Evolutionary conservation across 1,140 invertebrate genomes (phyloP), one percentile per base, ranked within the genome.

Genomic region (Calephelis nemesis): DNA sequence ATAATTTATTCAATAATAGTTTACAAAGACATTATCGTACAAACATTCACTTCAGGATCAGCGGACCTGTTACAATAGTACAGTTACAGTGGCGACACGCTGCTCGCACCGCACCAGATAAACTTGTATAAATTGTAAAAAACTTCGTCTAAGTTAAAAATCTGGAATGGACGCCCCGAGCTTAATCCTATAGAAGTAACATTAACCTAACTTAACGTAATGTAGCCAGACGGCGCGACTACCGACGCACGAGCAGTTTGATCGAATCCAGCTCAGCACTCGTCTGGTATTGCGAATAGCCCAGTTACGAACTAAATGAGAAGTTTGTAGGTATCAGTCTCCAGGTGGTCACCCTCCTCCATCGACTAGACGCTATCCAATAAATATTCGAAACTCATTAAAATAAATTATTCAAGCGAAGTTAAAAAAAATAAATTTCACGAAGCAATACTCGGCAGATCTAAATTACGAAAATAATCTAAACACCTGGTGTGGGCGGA

Each of bases 1-100:
- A 91, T 91, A 91, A 87, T 91, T 89, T 91, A 91, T 91, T 88
- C 70, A 86, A 88, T 86, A 91, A 89, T 91, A 91, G 88, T 91
- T 91, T 90, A 89, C 88, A 91, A 82, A 89, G 82, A 88, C 83
- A 77, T 87, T 90, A 89, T 89, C 87, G 84, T 86, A 87, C 84
- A 87, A 83, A 85, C 76, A 77, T 79, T 79, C 54, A 60, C 79
- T 82, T 79, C 77, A 83, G 82, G 78, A 83, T 80, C 81, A 81
- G 81, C 78, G 81, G 65, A 60, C 39, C 39, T 10, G 39, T 60
- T 60, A 60, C 54, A 60, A 60, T 39, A 7, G 12, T 60, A 40
- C 54, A 60, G 19, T 60, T 60, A 60, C 11, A 39, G 4, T 60
- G 39, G 62, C n/a, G 30, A 3, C 12, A 40, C 63, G 40, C 68